These are phyloP conservation scores for Myotis vivesi DNA, from an alignment of 2,797 vertebrate genomes.

Conservation along the genomic window DNA sequence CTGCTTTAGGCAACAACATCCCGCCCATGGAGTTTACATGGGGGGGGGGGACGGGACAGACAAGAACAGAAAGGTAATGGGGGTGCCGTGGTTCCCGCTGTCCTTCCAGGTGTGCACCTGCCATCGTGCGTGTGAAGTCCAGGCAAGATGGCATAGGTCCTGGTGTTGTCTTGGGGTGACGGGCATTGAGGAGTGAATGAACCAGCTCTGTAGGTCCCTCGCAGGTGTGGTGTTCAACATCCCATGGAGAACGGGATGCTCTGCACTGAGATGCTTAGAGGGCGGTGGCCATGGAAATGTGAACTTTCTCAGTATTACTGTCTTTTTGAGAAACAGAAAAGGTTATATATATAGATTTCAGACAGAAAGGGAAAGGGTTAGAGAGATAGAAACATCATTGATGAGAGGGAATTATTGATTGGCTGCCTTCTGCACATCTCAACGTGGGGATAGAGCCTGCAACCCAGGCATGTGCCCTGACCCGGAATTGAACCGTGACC, in stretches of 20 bases:
- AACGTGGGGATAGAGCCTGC: not conserved
- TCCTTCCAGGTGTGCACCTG: not conserved
- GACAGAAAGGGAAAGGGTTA: not conserved
- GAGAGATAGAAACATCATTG: not conserved
- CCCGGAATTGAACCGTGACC: not conserved
- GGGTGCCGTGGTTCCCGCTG: not conserved
- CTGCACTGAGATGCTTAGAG: not conserved
- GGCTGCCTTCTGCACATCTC: not conserved
- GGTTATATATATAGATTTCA: not conserved
- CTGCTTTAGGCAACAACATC: not conserved
- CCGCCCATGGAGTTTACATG: not conserved
- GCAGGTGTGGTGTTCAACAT: fast-evolving
- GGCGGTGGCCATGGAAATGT: not conserved
- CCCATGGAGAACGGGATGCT: not conserved
- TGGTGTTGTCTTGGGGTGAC: not conserved
- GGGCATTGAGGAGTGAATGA: not conserved
- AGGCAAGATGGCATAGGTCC: not conserved
- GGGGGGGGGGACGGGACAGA: not conserved
- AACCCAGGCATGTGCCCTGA: not conserved
- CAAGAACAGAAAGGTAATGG: not conserved
- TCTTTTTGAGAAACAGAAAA: not conserved
- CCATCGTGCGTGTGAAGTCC: not conserved
- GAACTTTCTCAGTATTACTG: not conserved
- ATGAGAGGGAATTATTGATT: not conserved
- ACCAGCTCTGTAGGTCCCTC: not conserved